Evolutionary conservation across 2,113 vertebrate genomes (phyloP), one percentile per base, ranked within the genome.

Genomic region (Nannospalax galili): DNA sequence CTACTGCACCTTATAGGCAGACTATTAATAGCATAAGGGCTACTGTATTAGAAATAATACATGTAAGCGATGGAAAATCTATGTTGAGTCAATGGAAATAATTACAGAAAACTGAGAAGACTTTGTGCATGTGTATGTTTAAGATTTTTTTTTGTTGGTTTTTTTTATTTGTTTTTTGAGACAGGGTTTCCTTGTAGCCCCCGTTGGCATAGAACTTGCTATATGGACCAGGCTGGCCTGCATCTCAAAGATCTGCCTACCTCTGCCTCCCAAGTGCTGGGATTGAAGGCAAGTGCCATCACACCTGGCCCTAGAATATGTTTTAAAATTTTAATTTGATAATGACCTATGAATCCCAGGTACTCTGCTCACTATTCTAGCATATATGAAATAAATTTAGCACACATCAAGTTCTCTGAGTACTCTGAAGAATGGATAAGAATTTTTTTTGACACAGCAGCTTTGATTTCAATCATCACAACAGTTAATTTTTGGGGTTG

Each of bases 401-500:
- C 20, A 78, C 20, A 35, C 22, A 78, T 22, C 35, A 45, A 67
- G 10, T 40, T 56, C 42, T 42, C 58, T 79, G 32, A 12, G 26
- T 80, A n/a, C 15, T 80, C 56, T 80, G n/a, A 56, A 80, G 60
- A 80, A 56, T 37, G 26, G 10, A 28, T 6, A 28, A 24, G 11
- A 40, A 8, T 40, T 60, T 24, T 52, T 52, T 52, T 45, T 82
- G 42, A n/a, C 30, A 42, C n/a, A 82, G 60, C 26, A 82, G 58
- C 4, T 82, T 64, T 82, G 26, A 45, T 67, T 65, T 84, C 26
- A 65, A 40, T 32, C 40, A 32, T 35, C 9, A 62, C 60, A 14
- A 17, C 88, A 24, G 11, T 45, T 82, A 20, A 28, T 84, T 93
- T 87, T 95, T 85, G 32, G 92, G 65, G 81, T 70, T 56, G 16